Base-by-base conservation (phyloP, 2,797 vertebrate genomes). In the Graptemys geographica region DNA sequence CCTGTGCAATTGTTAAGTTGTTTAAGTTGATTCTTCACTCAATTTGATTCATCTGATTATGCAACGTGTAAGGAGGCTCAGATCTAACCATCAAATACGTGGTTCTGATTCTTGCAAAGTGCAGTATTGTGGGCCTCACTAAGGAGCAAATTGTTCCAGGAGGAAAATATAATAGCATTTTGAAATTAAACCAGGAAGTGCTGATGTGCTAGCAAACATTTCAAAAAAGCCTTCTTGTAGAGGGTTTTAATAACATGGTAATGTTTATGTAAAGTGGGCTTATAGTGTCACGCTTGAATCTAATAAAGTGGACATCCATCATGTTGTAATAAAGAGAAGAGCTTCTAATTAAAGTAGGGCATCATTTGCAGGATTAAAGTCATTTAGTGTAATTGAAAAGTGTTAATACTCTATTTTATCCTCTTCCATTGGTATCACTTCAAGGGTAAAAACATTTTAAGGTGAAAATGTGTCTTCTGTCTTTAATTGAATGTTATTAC, bases 301-400 rank as follows among this genome's bases (percentile, higher is more conserved):
- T 99, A 98, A 99, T 99, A 98, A 98, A 98, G 98, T 98, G 98
- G 98, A 98, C 98, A 98, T 98, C 96, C 98, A 98, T 99, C 98
- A 98, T 98, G 98, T 97, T 97, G 97, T 98, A 97, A 98, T 98
- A 98, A 98, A 96, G 97, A 97, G 96, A 98, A 98, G 98, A 98
- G 97, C 97, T 98, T 98, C 98, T 99, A 98, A 99, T 99, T 99
- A 98, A 98, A 99, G 98, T 98, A 98, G 97, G 97, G 98, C 98
- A 98, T 99, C 97, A 99, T 99, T 99, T 98, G 97, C 98, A 95
- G 98, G 98, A 99, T 99, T 99, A 98, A 99, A 99, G 98, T 98
- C 98, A 98, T 99, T 99, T 98, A 97, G 94, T 56, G 89, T 99
- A 99, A 99, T 99, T 99, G 98, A 99, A 99, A 99, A 98, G 95